These are phyloP conservation scores for Prosopocoilus inquinatus DNA, from an alignment of 2,888 invertebrate species.

Conservation along the genomic window DNA sequence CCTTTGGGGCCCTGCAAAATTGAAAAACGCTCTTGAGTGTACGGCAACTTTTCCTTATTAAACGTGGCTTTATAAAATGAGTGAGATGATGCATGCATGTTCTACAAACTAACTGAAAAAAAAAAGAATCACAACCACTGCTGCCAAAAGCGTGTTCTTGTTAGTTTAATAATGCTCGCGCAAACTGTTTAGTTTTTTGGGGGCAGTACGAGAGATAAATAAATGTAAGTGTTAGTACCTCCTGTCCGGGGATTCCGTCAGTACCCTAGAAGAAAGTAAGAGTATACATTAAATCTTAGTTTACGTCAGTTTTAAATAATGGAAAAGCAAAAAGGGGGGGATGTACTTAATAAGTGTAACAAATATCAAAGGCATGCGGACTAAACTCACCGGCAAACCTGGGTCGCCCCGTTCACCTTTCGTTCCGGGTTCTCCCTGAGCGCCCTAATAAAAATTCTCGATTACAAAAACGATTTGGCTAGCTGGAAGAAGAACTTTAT, in stretches of 20 bases:
- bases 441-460: conserved; percentile 63
- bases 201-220: not conserved
- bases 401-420: conserved; percentile 93
- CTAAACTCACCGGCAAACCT: conserved; percentile 82
- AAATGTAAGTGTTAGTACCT: conserved; percentile 59
- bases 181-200: not conserved
- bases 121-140: no score
- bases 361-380: no score
- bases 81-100: no score
- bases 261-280: conserved; percentile 71
- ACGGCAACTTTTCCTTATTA: not conserved
- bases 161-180: not conserved
- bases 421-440: conserved; percentile 87
- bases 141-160: no score
- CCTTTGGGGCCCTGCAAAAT: conserved; percentile 79
- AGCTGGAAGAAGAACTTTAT: no score
- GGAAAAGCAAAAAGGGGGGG: no score
- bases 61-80: not conserved
- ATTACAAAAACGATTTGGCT: no score
- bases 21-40: not conserved
- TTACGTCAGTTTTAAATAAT: no score
- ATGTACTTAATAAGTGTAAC: no score
- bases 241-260: conserved; percentile 89
- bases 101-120: no score
- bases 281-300: not conserved